Evolutionary conservation across 1,140 invertebrate genomes (phyloP), one percentile per base, ranked within the genome.

Genomic region (Dendroctonus valens): DNA sequence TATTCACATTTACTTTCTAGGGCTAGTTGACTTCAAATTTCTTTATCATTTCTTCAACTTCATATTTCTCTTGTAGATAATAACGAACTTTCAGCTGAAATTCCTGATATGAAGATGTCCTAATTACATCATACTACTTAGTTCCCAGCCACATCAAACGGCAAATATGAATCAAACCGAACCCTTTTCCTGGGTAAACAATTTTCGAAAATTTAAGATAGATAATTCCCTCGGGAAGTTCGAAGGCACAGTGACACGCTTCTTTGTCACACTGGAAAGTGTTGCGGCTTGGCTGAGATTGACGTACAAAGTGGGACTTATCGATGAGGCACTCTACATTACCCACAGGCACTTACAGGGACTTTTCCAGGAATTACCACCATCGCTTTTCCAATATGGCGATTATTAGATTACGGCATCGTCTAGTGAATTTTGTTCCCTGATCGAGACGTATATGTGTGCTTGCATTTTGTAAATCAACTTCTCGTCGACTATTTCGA

Each of bases 301-400:
- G 51, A 54, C 42, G 14, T 12, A 15, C 11, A 64, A 55, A 64
- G 52, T 55, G 60, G 52, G 61, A 64, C 52, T 55, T 55, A 55
- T 41, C 61, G 52, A 48, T 15, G 50, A 53, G 61, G 61, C 61
- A 55, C 61, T 64, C 42, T 48, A 52, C 41, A 64, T 64, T 37
- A 64, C 61, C 61, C 51, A 64, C 61, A 64, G 61, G 61, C 61
- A 64, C 61, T 64, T 64, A 64, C n/a, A 40, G 14, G 39, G 58
- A 59, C 58, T 59, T 59, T 59, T 59, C 58, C 58, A 59, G 46
- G 61, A 64, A 51, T 64, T 64, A 64, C 61, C 60, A 64, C 11
- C 51, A 41, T 41, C 52, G 61, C 61, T 53, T 64, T 55, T 64
- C 51, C 61, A 64, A 53, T 42, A 55, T 52, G 39, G 49, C 38